Evolutionary conservation across 2,797 vertebrate species (phyloP).

Genomic region (Ctenopoma multispine): DNA sequence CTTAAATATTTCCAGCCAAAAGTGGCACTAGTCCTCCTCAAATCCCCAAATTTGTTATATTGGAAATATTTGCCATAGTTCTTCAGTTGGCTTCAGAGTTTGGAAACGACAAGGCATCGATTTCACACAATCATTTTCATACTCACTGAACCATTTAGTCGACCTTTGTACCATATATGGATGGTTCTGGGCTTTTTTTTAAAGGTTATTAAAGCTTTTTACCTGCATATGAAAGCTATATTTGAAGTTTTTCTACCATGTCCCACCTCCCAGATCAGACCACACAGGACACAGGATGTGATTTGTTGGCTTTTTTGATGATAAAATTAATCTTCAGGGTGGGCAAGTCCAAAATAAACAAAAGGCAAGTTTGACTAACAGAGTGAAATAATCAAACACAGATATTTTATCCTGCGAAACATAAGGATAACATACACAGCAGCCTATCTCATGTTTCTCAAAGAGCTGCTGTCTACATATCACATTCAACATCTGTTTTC

Average conservation of each 20-base stretch:
- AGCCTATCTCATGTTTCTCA: background rate
- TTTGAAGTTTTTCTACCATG: too few species aligned
- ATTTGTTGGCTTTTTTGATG: constrained; percentile 39
- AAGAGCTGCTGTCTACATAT: constrained; percentile 1
- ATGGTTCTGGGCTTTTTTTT: background rate
- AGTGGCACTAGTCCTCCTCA: too few species aligned
- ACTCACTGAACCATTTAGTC: background rate
- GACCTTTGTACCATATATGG: background rate
- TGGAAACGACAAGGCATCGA: background rate
- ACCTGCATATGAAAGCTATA: constrained; percentile 10
- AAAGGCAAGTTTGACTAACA: constrained; percentile 18
- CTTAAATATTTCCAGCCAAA: background rate
- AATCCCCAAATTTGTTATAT: background rate
- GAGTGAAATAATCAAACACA: constrained; percentile 8
- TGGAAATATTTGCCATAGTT: background rate
- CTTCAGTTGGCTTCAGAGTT: background rate
- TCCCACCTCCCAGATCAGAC: constrained; percentile 8
- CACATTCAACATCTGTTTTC: constrained; percentile 1
- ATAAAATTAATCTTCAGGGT: constrained; percentile 37
- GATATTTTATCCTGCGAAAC: background rate
- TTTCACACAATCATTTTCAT: background rate
- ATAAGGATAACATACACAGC: background rate
- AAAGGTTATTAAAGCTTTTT: constrained; percentile 1
- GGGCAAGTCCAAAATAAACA: constrained; percentile 28
- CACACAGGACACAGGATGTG: constrained; percentile 33